Conservation (phyloP, 2,888 invertebrate genomes). For the Caenorhabditis parvicauda region DNA sequence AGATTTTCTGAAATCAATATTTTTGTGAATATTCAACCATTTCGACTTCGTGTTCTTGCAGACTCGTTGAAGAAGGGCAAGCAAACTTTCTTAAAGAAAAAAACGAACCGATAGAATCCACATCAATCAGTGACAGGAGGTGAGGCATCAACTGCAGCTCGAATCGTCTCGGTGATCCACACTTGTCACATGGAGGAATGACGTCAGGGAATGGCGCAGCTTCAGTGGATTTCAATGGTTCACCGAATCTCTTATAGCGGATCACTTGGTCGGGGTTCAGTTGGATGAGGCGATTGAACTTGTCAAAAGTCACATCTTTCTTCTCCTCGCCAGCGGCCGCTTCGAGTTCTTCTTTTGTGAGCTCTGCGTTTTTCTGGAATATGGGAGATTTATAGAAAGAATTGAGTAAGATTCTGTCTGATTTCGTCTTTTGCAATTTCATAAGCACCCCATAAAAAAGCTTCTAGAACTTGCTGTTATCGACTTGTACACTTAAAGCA, state of each 20-base stretch:
- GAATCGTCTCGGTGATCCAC: constrained; percentile 77
- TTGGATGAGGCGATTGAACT: constrained; percentile 74
- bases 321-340: constrained; percentile 36
- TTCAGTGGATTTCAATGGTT: constrained; percentile 78
- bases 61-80: not conserved
- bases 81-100: constrained; percentile 3
- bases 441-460: too few relatives aligned
- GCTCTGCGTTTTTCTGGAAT: constrained; percentile 31
- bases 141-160: constrained; percentile 79
- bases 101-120: constrained; percentile 44
- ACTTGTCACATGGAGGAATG: constrained; percentile 75
- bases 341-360: constrained; percentile 34
- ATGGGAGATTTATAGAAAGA: not conserved
- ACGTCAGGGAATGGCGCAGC: constrained; percentile 62
- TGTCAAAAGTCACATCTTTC: constrained; percentile 74
- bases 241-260: constrained; percentile 70
- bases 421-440: too few relatives aligned
- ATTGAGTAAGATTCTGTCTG: too few relatives aligned
- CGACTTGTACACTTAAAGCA: too few relatives aligned
- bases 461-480: too few relatives aligned
- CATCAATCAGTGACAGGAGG: constrained; percentile 55
- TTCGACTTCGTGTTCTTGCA: too few relatives aligned
- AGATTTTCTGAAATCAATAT: too few relatives aligned
- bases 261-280: constrained; percentile 77
- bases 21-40: too few relatives aligned